Percentiles rank a stretch among this genome's conserved stretches.
phyloP scores from a whole-genome alignment of 92 coral and sea anemone genomes.

The Epizoanthus stellaris region DNA sequence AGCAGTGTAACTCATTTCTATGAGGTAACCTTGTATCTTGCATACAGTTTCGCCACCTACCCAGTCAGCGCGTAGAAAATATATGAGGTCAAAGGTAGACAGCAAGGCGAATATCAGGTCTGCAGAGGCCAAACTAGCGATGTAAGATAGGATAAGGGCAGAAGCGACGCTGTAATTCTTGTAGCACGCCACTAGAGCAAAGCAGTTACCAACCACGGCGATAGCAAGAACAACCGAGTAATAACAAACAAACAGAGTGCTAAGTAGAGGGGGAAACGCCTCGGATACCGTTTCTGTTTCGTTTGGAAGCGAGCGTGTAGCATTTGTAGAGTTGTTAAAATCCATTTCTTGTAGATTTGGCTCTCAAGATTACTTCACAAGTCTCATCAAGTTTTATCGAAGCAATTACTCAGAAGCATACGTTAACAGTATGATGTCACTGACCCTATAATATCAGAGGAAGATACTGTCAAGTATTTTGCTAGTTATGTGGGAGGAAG shows the following conservation, averaged over 20 bases:
- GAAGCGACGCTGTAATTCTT: conserved; percentile 68
- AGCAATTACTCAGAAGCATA: too few relatives aligned
- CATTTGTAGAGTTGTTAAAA: conserved; percentile 3
- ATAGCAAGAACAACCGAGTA: conserved; percentile 64
- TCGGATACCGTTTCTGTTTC: background rate
- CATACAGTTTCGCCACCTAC: conserved; percentile 72
- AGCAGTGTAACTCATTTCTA: conserved; percentile 81
- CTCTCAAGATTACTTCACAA: background rate
- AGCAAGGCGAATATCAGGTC: conserved; percentile 79
- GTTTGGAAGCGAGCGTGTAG: conserved; percentile 8
- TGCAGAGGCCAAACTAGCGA: conserved; percentile 82
- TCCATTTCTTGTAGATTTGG: conserved; percentile 8
- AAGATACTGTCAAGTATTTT: too few relatives aligned
- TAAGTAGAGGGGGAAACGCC: conserved; percentile 26
- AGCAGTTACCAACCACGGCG: conserved; percentile 75
- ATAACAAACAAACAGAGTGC: conserved; percentile 21
- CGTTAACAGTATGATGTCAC: too few relatives aligned
- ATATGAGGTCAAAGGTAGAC: conserved; percentile 75
- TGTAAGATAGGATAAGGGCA: conserved; percentile 69
- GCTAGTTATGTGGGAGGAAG: too few relatives aligned
- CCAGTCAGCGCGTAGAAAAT: conserved; percentile 73
- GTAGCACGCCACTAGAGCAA: conserved; percentile 83
- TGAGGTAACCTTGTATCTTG: conserved; percentile 78
- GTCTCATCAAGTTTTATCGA: too few relatives aligned
- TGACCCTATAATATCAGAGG: too few relatives aligned